Base-by-base conservation (phyloP, 2,888 invertebrate species). In the Sphinx pinastri region DNA sequence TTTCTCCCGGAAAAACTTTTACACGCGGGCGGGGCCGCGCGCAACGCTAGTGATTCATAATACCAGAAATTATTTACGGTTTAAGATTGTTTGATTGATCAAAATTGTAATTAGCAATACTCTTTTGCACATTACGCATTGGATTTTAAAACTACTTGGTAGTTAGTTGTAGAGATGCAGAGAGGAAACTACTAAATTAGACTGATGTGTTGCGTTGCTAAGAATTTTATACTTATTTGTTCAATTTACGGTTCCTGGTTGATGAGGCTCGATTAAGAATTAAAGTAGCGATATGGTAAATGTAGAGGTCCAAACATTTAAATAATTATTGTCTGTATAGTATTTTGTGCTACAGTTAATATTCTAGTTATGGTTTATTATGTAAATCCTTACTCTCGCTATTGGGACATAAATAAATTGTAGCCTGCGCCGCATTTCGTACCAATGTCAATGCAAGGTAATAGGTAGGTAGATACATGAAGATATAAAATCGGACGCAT, bases 401-500 rank as follows among this genome's bases (percentile, higher is more conserved):
- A 25, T 25, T 25, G 25, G 1, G 25, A 25, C 25, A 25, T 1
- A 25, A 38, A 38, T 8, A 60, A 60, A 45, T 11, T n/a, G 31
- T 60, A 47, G 0, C 19, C 55, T 55, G 16, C 19, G 25, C 19
- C 6, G 19, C 47, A 63, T 19, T 12, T 63, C 7, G 5, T 63
- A 49, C 7, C 13, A 47, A 47, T 19, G 19, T 45, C 60, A 60
- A 12, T 63, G 12, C 60, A 31, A 60, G 12, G 13, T 19, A 25
- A 25, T 25, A 25, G 25, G 25, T 25, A n/a, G n/a, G n/a, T n/a
- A n/a, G n/a, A 19, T 16, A 63, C 38, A 38, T 52, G 57, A 45
- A 59, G 25, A 60, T 72, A 67, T 58, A 67, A 58, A 71, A 66
- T 87, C 84, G 85, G 86, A 85, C 86, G 88, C 88, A 90, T 92